Evolutionary conservation across 2,888 invertebrate species (phyloP), one percentile per base, ranked within the genome.

Genomic region (Ichneumon xanthorius): DNA sequence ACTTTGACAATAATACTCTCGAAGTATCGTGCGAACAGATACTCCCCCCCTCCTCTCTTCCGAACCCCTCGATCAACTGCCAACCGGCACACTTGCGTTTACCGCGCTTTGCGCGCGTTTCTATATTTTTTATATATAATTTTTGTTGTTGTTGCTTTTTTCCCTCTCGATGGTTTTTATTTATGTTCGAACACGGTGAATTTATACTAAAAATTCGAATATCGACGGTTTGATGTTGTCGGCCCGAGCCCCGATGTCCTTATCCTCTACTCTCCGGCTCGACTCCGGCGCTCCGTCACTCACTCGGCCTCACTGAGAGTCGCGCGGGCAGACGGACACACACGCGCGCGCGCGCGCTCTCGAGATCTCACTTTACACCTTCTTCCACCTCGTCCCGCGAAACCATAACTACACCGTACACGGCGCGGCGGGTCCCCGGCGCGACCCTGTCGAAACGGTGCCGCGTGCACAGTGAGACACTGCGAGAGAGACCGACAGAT

Each of bases 361-460:
- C 40, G 40, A 40, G 75, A 58, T 78, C 81, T 78, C 79, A 79
- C 82, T 85, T 82, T 85, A 75, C 79, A 85, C 85, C 84, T 82
- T 84, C 78, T 78, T 76, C 79, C 82, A 83, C 77, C 77, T 77
- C 86, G 80, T 83, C 83, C 80, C 80, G 84, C 80, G 76, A 85
- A 84, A 86, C 84, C 86, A 85, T 86, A 86, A 81, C 86, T 79
- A 84, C 80, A 82, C 78, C 80, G 84, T 81, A 75, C 75, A 81
- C 84, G 75, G 67, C 72, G 72, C 77, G 77, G 33, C 67, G 53
- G 77, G 77, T 45, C 73, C 50, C 72, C 80, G 77, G 77, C 71
- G 77, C 73, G 81, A 77, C 77, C 68, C 81, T 81, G 80, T 85
- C 77, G 78, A 78, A 85, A 81, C 81, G 84, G 84, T 85, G 85